These are phyloP conservation scores for Craterocephalus amniculus DNA, from an alignment of 2,797 vertebrate genomes.

Conservation along the genomic window DNA sequence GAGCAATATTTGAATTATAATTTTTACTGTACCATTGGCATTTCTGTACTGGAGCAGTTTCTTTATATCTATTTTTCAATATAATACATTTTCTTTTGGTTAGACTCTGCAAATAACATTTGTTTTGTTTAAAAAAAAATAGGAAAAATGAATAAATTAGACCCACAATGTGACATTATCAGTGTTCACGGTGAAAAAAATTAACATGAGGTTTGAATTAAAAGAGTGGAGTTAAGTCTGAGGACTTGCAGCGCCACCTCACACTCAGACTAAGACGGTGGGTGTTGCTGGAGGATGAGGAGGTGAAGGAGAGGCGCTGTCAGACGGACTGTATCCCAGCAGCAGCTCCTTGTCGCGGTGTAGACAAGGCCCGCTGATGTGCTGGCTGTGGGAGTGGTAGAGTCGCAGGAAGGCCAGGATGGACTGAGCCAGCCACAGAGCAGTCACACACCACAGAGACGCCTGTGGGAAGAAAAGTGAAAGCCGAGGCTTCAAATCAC, in stretches of 20 bases:
- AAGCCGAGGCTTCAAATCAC: background rate
- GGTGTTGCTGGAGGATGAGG: slow-evolving; percentile 64
- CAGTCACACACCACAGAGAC: slow-evolving; percentile 82
- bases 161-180: background rate
- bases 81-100: background rate
- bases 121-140: background rate
- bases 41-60: background rate
- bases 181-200: background rate
- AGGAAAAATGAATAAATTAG: background rate
- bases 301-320: slow-evolving; percentile 66
- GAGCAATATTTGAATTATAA: too few relatives aligned
- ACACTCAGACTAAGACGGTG: slow-evolving; percentile 69
- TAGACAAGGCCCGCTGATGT: slow-evolving; percentile 80
- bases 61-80: background rate
- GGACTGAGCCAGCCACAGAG: slow-evolving; percentile 81
- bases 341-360: slow-evolving; percentile 84
- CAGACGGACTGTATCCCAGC: slow-evolving; percentile 66
- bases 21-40: slow-evolving; percentile 24
- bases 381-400: slow-evolving; percentile 85
- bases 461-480: slow-evolving; percentile 61
- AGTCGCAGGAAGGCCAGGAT: slow-evolving; percentile 85
- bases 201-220: background rate
- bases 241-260: slow-evolving; percentile 4
- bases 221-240: background rate
- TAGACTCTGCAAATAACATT: slow-evolving; percentile 6